Evolutionary conservation across 2,113 vertebrate genomes (phyloP).

Genomic region (Neofelis nebulosa): DNA sequence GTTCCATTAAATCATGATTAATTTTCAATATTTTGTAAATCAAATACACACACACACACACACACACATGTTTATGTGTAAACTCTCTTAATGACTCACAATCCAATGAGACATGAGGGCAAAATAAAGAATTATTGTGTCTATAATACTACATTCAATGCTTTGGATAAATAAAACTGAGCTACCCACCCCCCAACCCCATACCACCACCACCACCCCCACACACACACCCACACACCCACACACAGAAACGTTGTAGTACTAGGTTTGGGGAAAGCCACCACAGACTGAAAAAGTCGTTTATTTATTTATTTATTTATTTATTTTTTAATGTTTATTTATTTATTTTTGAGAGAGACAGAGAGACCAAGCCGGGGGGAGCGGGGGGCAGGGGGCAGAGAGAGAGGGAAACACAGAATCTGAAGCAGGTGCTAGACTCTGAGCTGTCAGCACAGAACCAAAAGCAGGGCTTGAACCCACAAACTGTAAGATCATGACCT

Average conservation of each 20-base stretch:
- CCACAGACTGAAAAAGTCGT: not conserved
- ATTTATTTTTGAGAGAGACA: too few relatives aligned
- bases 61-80: not conserved
- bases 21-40: slow-evolving; percentile 46
- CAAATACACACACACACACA: not conserved
- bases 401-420: too few relatives aligned
- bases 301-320: not conserved
- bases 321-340: too few relatives aligned
- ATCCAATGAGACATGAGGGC: not conserved
- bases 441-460: too few relatives aligned
- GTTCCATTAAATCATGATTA: not conserved
- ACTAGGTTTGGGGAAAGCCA: not conserved
- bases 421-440: too few relatives aligned
- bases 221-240: too few relatives aligned
- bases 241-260: not conserved
- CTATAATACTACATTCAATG: not conserved
- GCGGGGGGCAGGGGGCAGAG: too few relatives aligned
- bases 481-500: too few relatives aligned
- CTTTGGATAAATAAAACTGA: not conserved
- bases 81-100: not conserved
- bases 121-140: not conserved
- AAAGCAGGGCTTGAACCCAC: too few relatives aligned
- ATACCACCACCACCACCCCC: not conserved
- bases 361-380: too few relatives aligned
- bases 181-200: not conserved